Conservation (phyloP, 1,140 invertebrate species). For the Ceratosolen fusciceps region DNA sequence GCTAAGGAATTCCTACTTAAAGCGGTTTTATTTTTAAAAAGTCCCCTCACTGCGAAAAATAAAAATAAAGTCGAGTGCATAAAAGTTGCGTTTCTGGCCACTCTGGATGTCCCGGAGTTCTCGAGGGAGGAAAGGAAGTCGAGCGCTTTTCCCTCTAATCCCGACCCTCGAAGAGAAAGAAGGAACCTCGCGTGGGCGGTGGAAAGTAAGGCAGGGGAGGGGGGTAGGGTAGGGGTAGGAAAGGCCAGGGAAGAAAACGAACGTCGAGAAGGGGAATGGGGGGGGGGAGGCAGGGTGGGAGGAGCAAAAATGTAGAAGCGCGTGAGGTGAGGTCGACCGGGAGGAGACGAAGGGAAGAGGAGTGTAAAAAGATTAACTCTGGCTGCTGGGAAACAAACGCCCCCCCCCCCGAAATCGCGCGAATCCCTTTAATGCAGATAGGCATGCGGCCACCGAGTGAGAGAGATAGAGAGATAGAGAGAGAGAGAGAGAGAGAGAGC, state of each 20-base stretch:
- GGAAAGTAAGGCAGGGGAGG: too few relatives aligned
- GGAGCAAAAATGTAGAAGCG: neutral
- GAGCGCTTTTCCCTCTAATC: constrained; percentile 27
- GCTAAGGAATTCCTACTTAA: neutral
- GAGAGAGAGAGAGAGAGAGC: neutral
- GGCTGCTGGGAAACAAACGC: neutral
- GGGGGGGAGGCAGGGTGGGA: neutral
- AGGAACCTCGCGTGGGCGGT: too few relatives aligned
- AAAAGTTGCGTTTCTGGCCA: constrained; percentile 10
- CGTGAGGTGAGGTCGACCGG: neutral
- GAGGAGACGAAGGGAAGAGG: neutral
- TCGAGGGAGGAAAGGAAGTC: constrained; percentile 19
- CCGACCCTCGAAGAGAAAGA: too few relatives aligned
- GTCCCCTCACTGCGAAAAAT: neutral
- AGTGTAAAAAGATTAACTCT: constrained; percentile 31
- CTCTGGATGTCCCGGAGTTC: constrained; percentile 2
- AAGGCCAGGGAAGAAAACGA: neutral
- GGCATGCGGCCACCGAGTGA: too few relatives aligned
- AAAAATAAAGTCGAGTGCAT: neutral
- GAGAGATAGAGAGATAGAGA: neutral
- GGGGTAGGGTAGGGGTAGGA: too few relatives aligned
- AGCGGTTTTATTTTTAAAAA: constrained; percentile 17
- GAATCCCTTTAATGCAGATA: constrained; percentile 22
- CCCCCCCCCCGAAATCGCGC: neutral
- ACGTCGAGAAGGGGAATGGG: neutral